Evolutionary conservation across 2,113 vertebrate species (phyloP), one percentile per base, ranked within the genome.

Genomic region (Tinamus guttatus): DNA sequence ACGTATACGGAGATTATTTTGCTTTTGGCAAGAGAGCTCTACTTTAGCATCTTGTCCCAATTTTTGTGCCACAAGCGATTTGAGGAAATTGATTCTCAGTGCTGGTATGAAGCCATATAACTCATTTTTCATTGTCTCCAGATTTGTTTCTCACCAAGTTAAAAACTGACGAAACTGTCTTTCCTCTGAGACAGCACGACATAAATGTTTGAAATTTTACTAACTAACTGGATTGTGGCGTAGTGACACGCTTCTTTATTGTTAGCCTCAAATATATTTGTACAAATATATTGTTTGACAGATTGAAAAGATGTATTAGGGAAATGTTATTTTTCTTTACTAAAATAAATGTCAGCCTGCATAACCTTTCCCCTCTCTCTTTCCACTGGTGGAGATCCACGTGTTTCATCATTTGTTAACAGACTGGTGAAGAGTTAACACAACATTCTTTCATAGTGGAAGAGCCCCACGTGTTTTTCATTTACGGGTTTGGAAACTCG

Each of bases 401-500:
- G 15, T 25, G 41, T 10, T 69, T 90, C 43, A 67, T 56, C 3
- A 18, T 78, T 89, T 79, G 24, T 58, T 74, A 69, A 79, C 14
- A n/a, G 34, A 85, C 69, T 54, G 8, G 30, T 28, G 34, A 87
- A 79, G 77, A 78, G 47, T 86, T 81, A 92, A 64, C 32, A 68
- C 11, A 43, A 3, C 51, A 47, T 60, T 30, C 25, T 89, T 77
- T 67, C 47, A 30, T 1, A 86, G 34, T 13, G 45, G 13, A 87
- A 87, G 21, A 73, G 40, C 28, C 28, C 91, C 58, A 49, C 0
- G 0, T 88, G 64, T 28, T 94, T 93, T 79, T 75, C 40, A 85
- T 94, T 89, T 75, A 94, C 56, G 90, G 34, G 7, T 84, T 83
- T 81, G 77, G 73, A 89, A 90, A 38, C 51, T 88, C 36, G 65